Evolutionary conservation across 2,113 vertebrate genomes (phyloP).

Genomic region (Gobio gobio): DNA sequence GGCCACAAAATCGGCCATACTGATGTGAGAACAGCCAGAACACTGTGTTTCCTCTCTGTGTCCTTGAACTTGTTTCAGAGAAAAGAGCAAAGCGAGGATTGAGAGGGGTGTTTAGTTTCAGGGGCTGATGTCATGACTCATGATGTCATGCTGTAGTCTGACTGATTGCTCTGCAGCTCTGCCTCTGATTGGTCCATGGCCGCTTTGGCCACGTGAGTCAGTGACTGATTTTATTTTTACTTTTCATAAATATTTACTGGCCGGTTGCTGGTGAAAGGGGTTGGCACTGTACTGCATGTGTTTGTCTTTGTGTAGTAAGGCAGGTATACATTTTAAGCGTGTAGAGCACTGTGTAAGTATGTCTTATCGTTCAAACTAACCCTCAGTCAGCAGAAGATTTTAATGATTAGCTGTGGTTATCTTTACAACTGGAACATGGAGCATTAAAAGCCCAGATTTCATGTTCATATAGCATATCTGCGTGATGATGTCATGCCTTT

Average conservation of each 20-base stretch:
- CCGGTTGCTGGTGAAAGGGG: background rate
- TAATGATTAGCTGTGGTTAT: conserved; percentile 24
- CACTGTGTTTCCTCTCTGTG: conserved; percentile 9
- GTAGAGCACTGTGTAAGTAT: background rate
- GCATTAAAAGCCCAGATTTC: conserved; percentile 28
- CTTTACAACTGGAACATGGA: conserved; percentile 10
- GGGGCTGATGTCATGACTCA: conserved; percentile 36
- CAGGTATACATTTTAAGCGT: background rate
- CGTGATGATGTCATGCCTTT: conserved; percentile 31
- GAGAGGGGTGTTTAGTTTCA: conserved; percentile 30
- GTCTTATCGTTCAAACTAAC: background rate
- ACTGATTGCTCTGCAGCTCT: conserved; percentile 23
- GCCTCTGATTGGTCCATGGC: background rate
- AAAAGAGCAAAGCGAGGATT: conserved; percentile 1
- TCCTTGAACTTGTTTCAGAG: conserved; percentile 44
- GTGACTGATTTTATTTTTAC: conserved; percentile 33
- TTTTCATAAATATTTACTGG: conserved; percentile 32
- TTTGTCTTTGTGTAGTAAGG: background rate
- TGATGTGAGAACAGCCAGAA: background rate
- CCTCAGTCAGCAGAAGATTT: conserved; percentile 4
- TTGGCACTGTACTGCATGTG: background rate
- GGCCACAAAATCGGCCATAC: background rate
- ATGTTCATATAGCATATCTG: background rate
- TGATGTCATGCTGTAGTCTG: conserved; percentile 31
- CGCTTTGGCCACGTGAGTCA: conserved; percentile 13